Conservation (phyloP, 2,113 vertebrate genomes). For the Stercorarius parasiticus region DNA sequence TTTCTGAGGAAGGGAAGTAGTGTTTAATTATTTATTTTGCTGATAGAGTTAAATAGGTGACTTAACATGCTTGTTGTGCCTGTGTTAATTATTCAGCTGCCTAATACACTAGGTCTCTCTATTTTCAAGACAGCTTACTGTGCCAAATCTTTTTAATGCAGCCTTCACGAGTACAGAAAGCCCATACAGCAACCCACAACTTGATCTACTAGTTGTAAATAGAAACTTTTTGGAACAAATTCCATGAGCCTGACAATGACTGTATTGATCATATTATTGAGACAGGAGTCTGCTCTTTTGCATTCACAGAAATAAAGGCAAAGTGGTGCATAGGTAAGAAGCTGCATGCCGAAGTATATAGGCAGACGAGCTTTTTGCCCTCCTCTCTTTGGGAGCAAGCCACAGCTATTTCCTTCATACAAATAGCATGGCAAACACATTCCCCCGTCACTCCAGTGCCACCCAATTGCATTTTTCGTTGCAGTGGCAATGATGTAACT, state of each 20-base stretch:
- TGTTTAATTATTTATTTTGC: not conserved
- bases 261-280: slow-evolving; percentile 52
- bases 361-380: not conserved
- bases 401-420: not conserved
- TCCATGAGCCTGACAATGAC: slow-evolving; percentile 66
- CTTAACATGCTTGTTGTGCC: not conserved
- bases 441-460: not conserved
- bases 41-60: slow-evolving; percentile 27
- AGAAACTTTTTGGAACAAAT: slow-evolving; percentile 68
- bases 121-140: slow-evolving; percentile 41
- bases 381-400: not conserved
- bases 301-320: not conserved
- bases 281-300: slow-evolving; percentile 25
- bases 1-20: not conserved
- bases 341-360: not conserved
- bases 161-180: slow-evolving; percentile 62
- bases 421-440: not conserved
- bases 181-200: slow-evolving; percentile 64
- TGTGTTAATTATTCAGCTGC: not conserved
- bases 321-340: not conserved
- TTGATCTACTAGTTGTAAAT: slow-evolving; percentile 65
- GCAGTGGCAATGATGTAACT: not conserved
- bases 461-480: not conserved
- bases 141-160: slow-evolving; percentile 46
- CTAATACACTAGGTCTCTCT: slow-evolving; percentile 55